Conservation (phyloP, 2,113 vertebrate genomes). For the Toxotes chatareus region DNA sequence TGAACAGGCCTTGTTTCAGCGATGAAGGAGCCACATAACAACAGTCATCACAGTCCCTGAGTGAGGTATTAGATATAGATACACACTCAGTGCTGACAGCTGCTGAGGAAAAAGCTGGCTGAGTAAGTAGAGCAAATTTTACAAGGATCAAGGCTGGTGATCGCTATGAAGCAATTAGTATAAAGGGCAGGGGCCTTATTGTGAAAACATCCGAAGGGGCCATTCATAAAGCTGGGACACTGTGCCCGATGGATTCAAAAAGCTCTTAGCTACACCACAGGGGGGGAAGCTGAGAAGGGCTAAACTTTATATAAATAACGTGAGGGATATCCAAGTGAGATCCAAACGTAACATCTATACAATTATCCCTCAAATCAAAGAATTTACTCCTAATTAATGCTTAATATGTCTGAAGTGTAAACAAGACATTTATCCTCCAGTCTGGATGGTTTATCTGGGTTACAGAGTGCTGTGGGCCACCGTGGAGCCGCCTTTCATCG, state of each 20-base stretch:
- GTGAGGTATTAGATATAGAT: slow-evolving; percentile 30
- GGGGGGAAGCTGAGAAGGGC: too few species aligned
- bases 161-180: neutral
- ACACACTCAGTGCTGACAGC: neutral
- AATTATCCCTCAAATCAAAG: neutral
- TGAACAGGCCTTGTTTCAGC: slow-evolving; percentile 22
- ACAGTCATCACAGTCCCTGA: slow-evolving; percentile 11
- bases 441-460: slow-evolving; percentile 7
- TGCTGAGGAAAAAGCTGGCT: neutral
- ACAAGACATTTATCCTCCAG: slow-evolving; percentile 11
- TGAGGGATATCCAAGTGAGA: too few species aligned
- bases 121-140: slow-evolving; percentile 25
- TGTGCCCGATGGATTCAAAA: neutral
- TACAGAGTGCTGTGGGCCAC: slow-evolving; percentile 12
- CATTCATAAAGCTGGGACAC: too few species aligned
- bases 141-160: slow-evolving; percentile 4
- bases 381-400: neutral
- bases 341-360: too few species aligned
- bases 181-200: neutral
- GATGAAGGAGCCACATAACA: slow-evolving; percentile 16
- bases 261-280: neutral
- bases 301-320: too few species aligned
- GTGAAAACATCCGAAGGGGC: neutral
- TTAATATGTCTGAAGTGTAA: neutral
- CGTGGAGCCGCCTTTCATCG: slow-evolving; percentile 11